phyloP scores from a whole-genome alignment of 2,888 invertebrate species.

The Melinaea marsaeus region DNA sequence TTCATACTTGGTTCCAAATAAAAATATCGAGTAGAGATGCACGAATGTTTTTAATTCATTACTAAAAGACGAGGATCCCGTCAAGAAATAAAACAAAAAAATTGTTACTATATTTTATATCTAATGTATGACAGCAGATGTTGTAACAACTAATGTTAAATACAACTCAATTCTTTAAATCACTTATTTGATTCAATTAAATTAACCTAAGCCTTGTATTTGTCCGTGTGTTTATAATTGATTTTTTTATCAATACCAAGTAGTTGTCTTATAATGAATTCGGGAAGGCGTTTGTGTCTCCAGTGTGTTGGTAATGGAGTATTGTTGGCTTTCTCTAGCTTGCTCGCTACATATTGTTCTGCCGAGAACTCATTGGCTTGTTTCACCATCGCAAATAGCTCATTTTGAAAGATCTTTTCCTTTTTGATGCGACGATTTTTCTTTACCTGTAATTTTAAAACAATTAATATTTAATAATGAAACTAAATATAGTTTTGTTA shows the following conservation, averaged over 20 bases:
- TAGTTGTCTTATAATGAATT: conserved; percentile 82
- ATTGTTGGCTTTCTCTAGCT: conserved; percentile 79
- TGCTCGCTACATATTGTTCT: conserved; percentile 82
- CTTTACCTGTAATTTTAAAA: conserved; percentile 67
- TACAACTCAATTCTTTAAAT: too few relatives aligned
- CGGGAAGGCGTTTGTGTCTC: conserved; percentile 81
- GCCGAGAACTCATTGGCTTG: conserved; percentile 87
- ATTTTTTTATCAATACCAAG: conserved; percentile 79
- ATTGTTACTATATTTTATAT: too few relatives aligned
- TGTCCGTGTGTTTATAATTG: conserved; percentile 69
- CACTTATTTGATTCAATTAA: too few relatives aligned
- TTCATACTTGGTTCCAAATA: too few relatives aligned
- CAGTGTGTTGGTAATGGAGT: conserved; percentile 76
- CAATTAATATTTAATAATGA: conserved; percentile 2
- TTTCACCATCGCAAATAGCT: conserved; percentile 82
- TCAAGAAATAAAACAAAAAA: too few relatives aligned
- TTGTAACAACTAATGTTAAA: too few relatives aligned
- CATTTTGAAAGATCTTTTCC: conserved; percentile 87
- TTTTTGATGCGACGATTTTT: conserved; percentile 84
- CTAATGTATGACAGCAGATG: too few relatives aligned
- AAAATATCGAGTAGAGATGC: too few relatives aligned
- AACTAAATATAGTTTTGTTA: too few relatives aligned
- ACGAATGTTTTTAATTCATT: too few relatives aligned
- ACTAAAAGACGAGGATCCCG: too few relatives aligned
- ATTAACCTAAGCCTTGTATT: conserved; percentile 57